A percentile compares a stretch with the other conserved stretches of the same genome.
These are phyloP conservation scores for Mastomys coucha DNA, from an alignment of 2,113 vertebrate species.

Conservation along the genomic window DNA sequence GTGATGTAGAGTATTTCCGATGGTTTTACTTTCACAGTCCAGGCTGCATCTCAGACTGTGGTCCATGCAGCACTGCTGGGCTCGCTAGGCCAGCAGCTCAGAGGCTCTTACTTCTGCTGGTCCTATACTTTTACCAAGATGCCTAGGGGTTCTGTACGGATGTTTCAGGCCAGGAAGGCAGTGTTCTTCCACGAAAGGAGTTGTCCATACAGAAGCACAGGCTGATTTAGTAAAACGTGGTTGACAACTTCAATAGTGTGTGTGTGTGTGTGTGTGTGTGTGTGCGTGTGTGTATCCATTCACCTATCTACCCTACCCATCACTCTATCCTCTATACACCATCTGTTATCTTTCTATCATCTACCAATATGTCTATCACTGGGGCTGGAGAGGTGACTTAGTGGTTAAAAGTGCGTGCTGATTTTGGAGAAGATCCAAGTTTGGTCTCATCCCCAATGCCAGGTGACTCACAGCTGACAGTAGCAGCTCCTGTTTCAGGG, in stretches of 20 bases:
- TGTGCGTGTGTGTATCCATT: too few relatives aligned
- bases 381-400: not conserved
- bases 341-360: not conserved
- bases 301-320: not conserved
- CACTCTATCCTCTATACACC: too few relatives aligned
- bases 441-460: not conserved
- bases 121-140: not conserved
- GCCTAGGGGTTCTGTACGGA: not conserved
- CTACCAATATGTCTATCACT: not conserved
- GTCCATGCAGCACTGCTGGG: not conserved
- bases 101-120: not conserved
- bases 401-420: not conserved
- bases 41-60: not conserved
- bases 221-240: not conserved
- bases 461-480: not conserved
- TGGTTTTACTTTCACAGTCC: not conserved
- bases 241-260: not conserved
- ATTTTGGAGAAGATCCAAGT: not conserved
- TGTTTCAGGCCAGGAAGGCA: not conserved
- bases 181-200: not conserved
- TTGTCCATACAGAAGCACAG: not conserved
- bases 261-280: too few relatives aligned
- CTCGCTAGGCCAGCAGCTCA: not conserved
- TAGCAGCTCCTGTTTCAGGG: not conserved
- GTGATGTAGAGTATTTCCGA: not conserved